Evolutionary conservation across 2,888 invertebrate species (phyloP), one percentile per base, ranked within the genome.

Genomic region (Dusona sp.): DNA sequence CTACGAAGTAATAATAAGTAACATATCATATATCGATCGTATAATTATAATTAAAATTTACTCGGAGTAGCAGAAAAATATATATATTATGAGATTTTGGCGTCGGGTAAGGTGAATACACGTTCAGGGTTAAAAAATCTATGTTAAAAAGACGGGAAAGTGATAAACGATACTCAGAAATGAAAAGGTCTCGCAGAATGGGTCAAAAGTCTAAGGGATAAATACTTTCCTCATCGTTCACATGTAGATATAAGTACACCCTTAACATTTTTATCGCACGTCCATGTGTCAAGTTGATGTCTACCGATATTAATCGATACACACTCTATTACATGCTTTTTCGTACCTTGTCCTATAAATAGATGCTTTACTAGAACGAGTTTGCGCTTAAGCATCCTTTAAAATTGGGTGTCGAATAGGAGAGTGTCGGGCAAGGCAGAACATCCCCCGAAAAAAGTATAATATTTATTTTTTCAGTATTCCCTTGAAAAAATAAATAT

Each of bases 251-350:
- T 67, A 36, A 38, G n/a, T 38, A 65, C 67, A 74, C n/a, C 74
- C 75, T 65, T 16, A 54, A 61, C 77, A 57, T 81, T 77, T 72
- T 72, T 57, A 72, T 80, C 57, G 19, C 64, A 42, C 80, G 38
- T 36, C 65, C 75, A 88, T 89, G 89, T 90, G 89, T 89, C 89
- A 90, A 89, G 90, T 89, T 90, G 88, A 89, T 87, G 72, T 77
- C 65, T 61, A 54, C 84, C 88, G 83, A 89, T 89, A 85, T 88
- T 90, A 88, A 90, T 90, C 89, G 89, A 90, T 90, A 90, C 51
- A 48, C 54, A 51, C 65, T n/a, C n/a, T 70, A 54, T 42, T 36
- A 33, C 38, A 36, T 51, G 9, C 61, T 64, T 22, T 57, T 57
- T 6, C 29, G n/a, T 70, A 54, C 65, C 13, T 33, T 19, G 51